Evolutionary conservation across 1,140 invertebrate genomes (phyloP).

Genomic region (Stegodyphus dumicola): DNA sequence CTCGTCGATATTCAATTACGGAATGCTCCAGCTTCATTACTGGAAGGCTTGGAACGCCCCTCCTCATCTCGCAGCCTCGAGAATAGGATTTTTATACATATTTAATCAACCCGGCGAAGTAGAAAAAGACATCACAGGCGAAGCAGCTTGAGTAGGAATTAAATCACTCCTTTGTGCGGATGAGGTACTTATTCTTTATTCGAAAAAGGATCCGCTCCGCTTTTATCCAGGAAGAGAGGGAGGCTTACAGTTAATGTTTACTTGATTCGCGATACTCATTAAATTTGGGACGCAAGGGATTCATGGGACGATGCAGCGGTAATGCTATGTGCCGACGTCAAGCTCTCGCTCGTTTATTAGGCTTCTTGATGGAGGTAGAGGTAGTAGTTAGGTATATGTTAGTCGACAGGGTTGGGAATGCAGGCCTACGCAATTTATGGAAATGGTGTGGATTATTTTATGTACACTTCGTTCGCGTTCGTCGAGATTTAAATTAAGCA

Average conservation of each 20-base stretch:
- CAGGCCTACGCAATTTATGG: no score
- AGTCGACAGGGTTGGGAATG: no score
- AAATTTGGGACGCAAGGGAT: slow-evolving; percentile 3
- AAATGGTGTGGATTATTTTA: no score
- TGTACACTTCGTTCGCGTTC: no score
- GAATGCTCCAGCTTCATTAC: slow-evolving; percentile 42
- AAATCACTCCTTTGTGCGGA: slow-evolving; percentile 33
- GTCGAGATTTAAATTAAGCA: no score
- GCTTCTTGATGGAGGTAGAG: no score
- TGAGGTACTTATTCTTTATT: no score
- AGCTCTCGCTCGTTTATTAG: no score
- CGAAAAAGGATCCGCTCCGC: no score
- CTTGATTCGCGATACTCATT: slow-evolving; percentile 11
- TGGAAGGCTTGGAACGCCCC: not conserved
- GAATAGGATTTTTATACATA: slow-evolving; percentile 49
- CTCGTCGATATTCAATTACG: slow-evolving; percentile 39
- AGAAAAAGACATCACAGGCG: not conserved
- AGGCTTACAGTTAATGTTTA: slow-evolving; percentile 28
- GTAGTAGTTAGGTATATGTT: no score
- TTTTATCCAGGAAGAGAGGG: slow-evolving; percentile 19
- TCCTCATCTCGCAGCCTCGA: slow-evolving; percentile 8
- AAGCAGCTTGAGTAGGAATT: slow-evolving; percentile 1
- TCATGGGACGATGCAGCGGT: no score
- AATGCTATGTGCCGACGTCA: no score
- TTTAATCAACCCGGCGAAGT: slow-evolving; percentile 22